A percentile compares a stretch with the other conserved stretches of the same genome.
These are phyloP conservation scores for Nanger granti DNA, from an alignment of 2,113 vertebrate species.

Conservation along the genomic window DNA sequence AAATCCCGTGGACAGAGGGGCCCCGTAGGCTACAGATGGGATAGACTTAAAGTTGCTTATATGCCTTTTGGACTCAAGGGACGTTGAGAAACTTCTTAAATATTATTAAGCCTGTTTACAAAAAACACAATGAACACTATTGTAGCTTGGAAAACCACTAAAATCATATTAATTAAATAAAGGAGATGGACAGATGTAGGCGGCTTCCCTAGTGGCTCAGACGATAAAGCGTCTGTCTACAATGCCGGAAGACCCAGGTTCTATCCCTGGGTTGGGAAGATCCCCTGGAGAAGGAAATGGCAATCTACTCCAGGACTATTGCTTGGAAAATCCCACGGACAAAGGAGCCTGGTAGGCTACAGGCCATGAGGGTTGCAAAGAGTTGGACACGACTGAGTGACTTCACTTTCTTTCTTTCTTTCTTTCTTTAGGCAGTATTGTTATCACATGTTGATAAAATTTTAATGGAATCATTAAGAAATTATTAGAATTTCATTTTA, in stretches of 20 bases:
- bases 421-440: not conserved
- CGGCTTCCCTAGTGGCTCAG: too few species aligned
- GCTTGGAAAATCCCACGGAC: too few species aligned
- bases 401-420: too few species aligned
- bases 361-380: too few species aligned
- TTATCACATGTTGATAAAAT: not conserved
- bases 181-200: not conserved
- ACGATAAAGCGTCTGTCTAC: too few species aligned
- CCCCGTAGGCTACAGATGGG: not conserved
- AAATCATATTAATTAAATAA: not conserved
- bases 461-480: slow-evolving; percentile 9
- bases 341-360: too few species aligned
- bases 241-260: accelerated
- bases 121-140: not conserved
- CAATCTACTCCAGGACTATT: too few species aligned
- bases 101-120: not conserved
- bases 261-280: too few species aligned
- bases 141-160: not conserved
- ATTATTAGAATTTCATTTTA: slow-evolving; percentile 18
- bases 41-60: not conserved
- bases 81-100: not conserved
- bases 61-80: not conserved
- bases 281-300: too few species aligned
- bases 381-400: accelerated
- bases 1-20: not conserved